Evolutionary conservation across 2,888 invertebrate species (phyloP), one percentile per base, ranked within the genome.

Genomic region (Siphlonurus alternatus): DNA sequence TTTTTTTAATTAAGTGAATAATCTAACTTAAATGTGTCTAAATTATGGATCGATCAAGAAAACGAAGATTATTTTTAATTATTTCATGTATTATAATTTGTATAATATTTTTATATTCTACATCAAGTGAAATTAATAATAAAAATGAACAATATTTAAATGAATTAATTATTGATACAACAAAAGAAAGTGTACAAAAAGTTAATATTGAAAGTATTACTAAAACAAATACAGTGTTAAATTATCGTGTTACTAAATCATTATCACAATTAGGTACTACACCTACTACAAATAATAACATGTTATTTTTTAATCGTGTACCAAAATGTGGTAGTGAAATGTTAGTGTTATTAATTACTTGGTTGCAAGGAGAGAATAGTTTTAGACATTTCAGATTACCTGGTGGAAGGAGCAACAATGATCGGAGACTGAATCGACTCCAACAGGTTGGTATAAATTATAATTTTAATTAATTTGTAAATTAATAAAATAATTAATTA

Each of bases 251-350:
- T 18, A 56, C 56, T 56, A 56, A 56, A 56, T 56, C n/a, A n/a
- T 56, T 38, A 38, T 38, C 38, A 10, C 15, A 56, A 22, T 56
- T 56, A 22, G 56, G 56, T 22, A 22, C 56, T 5, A 56, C 56
- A 20, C 56, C 56, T 5, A 22, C 5, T 20, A 56, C 22, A 7
- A 56, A 22, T 22, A n/a, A 56, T n/a, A 3, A 56, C n/a, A 20
- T 56, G n/a, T 56, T 84, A 63, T 80, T 84, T 74, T 77, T 84
- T 69, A 84, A 83, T 68, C 75, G 80, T 56, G 77, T 84, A 18
- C 83, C 84, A 1, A 80, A 80, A 68, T 78, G 81, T 59, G 84
- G 83, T 18, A 78, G 81, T 2, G 83, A 83, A 71, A 75, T 82
- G 69, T 71, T 83, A 62, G 79, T 82, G n/a, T 72, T 82, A 66